Base-by-base conservation (phyloP, 2,888 invertebrate genomes). In the Ophion ventricosus region DNA sequence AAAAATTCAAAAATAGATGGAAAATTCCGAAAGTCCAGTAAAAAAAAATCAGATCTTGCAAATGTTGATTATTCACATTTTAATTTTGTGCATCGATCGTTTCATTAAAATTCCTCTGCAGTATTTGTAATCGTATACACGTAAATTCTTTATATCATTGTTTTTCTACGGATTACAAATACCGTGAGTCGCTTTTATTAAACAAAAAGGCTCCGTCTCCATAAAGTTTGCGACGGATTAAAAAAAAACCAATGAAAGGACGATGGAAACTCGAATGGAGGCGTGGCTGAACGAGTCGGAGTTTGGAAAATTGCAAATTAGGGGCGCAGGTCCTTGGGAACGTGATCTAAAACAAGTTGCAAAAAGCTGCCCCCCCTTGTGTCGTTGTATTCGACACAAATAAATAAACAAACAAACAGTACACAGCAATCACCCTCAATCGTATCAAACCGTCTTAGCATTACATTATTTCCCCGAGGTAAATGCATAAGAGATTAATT, bases 271-370 rank as follows among this genome's bases (percentile, higher is more conserved):
- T 84, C 80, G 78, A 85, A 83, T 83, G 69, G 84, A 84, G 66
- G 70, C 78, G 89, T 89, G 88, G 89, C 91, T 90, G 87, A 89
- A 86, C 87, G 89, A 91, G 87, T 89, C 87, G 82, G 72, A 83
- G 84, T 86, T 74, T 64, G 66, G 77, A 86, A 86, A 87, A 87
- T 66, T 64, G 35, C 40, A 88, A 88, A 84, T 85, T 86, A 88
- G 82, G 87, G 88, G 89, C 84, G 75, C 86, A 83, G 91, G 91
- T 90, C 90, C 91, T 91, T 84, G 88, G 91, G 91, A 92, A 90
- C 63, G 49, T 63, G 64, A 23, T 80, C 74, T 63, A 35, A 59
- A 73, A 72, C 66, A 63, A 61, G 23, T 20, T 75, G 67, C 77
- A 40, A 77, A 73, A 61, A 77, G 66, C 76, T 76, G 76, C 66